Conservation (phyloP, 2,113 vertebrate genomes). For the Gopherus evgoodei region DNA sequence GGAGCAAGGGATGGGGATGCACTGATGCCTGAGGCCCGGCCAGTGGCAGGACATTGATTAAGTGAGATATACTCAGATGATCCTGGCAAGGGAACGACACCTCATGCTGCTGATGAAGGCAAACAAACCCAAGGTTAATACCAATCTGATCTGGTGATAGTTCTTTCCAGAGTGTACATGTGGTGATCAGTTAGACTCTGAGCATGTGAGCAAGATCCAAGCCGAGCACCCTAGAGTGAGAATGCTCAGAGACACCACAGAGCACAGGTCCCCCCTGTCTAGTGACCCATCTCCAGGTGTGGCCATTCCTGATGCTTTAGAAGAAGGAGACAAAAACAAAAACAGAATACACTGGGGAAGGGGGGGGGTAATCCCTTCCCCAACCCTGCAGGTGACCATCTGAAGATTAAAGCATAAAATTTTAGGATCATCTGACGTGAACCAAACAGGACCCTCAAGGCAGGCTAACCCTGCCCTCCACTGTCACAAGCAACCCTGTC, state of each 20-base stretch:
- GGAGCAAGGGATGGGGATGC: neutral
- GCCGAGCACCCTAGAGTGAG: neutral
- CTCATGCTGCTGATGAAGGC: neutral
- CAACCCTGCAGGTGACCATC: neutral
- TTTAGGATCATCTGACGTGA: neutral
- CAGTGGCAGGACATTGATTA: neutral
- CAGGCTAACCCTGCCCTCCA: no score
- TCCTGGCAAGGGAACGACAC: neutral
- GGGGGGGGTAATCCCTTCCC: neutral
- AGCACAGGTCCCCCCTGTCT: neutral
- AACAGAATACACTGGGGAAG: neutral
- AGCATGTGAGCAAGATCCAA: neutral
- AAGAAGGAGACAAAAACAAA: neutral
- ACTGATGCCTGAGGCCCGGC: neutral
- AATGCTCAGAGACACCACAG: neutral
- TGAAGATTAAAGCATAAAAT: neutral
- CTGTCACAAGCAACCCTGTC: neutral
- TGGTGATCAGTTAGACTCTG: neutral
- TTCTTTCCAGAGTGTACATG: no score
- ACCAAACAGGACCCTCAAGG: neutral
- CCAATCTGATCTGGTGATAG: neutral
- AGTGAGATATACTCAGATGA: neutral
- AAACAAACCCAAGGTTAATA: neutral
- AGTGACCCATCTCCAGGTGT: neutral
- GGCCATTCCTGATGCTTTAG: neutral